A percentile compares a stretch with the other conserved stretches of the same genome.
phyloP scores from a whole-genome alignment of 2,888 invertebrate species.

The Unio delphinus region DNA sequence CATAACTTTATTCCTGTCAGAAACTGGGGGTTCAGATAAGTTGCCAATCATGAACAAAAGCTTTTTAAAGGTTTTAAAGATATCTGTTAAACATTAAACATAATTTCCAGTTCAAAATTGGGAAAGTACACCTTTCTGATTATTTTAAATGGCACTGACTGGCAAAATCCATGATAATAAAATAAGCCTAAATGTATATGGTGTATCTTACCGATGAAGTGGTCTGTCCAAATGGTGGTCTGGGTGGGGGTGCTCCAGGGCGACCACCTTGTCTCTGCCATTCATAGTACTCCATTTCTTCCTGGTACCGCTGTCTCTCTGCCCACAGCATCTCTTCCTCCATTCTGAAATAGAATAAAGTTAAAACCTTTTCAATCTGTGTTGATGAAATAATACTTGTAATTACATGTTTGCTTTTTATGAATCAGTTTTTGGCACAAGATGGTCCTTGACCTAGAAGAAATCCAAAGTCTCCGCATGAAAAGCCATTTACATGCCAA shows the following conservation, averaged over 20 bases:
- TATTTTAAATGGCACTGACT: slow-evolving; percentile 8
- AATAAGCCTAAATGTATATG: background rate
- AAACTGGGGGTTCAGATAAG: too few species aligned
- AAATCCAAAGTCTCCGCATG: too few species aligned
- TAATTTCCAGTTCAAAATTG: background rate
- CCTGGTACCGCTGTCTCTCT: slow-evolving; percentile 76
- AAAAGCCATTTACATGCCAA: too few species aligned
- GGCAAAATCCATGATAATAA: slow-evolving; percentile 11
- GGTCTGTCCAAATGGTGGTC: slow-evolving; percentile 24
- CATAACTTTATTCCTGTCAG: too few species aligned
- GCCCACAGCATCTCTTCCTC: slow-evolving; percentile 94
- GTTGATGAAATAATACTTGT: too few species aligned
- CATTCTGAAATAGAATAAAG: slow-evolving; percentile 69
- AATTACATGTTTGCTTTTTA: too few species aligned
- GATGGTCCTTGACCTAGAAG: too few species aligned
- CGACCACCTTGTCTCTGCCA: slow-evolving; percentile 54
- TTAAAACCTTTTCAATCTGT: background rate
- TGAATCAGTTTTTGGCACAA: too few species aligned
- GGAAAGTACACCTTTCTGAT: background rate
- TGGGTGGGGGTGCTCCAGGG: slow-evolving; percentile 51
- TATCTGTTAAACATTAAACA: too few species aligned
- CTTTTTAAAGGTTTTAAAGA: too few species aligned
- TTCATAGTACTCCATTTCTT: slow-evolving; percentile 58
- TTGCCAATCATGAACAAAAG: too few species aligned
- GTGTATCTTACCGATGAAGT: slow-evolving; percentile 22